Base-by-base conservation (phyloP, 2,888 invertebrate species). In the Apodemia duryi region DNA sequence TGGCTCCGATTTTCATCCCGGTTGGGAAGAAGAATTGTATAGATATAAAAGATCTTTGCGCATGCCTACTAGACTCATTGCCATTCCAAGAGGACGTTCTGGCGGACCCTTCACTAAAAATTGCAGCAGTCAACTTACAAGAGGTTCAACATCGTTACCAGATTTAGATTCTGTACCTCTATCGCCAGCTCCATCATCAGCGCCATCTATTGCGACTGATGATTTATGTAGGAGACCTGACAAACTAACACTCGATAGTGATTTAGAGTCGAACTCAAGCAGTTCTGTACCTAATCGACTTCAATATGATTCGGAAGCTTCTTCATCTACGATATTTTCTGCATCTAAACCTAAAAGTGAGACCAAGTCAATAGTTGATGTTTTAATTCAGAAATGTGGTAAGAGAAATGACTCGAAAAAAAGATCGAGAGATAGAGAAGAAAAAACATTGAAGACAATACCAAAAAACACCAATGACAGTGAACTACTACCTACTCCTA, bases 1-100 rank as follows among this genome's bases (percentile, higher is more conserved):
- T 79, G 95, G 95, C 46, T 94, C 94, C 57, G 94, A 95, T 77
- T 95, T 96, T 76, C 93, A 94, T 72, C 96, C 96, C 0, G 96
- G 96, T 0, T 96, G 96, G 96, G 96, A 96, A 84, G 95, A 96
- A 78, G 97, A 97, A 77, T 93, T 97, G 28, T 96, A 95, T 76
- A 95, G 94, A 74, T 97, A 95, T 77, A 97, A 97, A 81, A 93
- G 96, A 73, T 96, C 97, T 0, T 85, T 97, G 28, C 94, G 97
- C 73, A 96, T 97, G 94, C 97, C 97, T 1, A 93, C 95, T 49
- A 94, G 95, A 73, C 90, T 97, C 63, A 97, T 97, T 72, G 96
- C 95, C 52, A 95, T 97, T 66, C 95, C 96, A 46, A 93, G 95
- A 71, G 95, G 90, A 9, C 78, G 87, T 35, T 86, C 96, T 1